phyloP scores from a whole-genome alignment of 1,140 invertebrate species.

The Drosophila sulfurigaster region DNA sequence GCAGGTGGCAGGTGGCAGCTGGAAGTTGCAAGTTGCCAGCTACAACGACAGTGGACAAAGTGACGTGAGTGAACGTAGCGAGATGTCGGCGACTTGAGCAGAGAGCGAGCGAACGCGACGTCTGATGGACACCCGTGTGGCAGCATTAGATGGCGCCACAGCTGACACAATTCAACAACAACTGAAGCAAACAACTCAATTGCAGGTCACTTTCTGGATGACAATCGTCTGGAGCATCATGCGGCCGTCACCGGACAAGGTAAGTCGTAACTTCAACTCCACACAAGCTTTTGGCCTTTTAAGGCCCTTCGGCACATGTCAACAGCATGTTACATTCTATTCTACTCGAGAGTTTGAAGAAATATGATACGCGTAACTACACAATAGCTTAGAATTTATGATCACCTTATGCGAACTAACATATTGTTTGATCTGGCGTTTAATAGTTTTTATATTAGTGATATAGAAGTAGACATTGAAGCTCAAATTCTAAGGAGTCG shows the following conservation, averaged over 20 bases:
- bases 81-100: conserved; percentile 48
- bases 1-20: conserved; percentile 37
- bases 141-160: conserved; percentile 74
- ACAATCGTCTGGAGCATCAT: conserved; percentile 83
- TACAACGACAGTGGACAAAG: conserved; percentile 55
- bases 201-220: conserved; percentile 84
- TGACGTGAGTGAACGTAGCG: conserved; percentile 75
- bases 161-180: conserved; percentile 59
- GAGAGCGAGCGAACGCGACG: conserved; percentile 18
- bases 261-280: conserved; percentile 46
- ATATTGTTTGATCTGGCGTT: too few relatives aligned
- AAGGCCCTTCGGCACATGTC: conserved; percentile 17
- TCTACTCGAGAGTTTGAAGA: not conserved
- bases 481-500: too few relatives aligned
- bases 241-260: conserved; percentile 73
- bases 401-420: not conserved
- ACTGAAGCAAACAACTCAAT: conserved; percentile 79
- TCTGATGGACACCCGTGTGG: conserved; percentile 74
- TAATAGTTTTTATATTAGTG: too few relatives aligned
- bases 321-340: conserved; percentile 1
- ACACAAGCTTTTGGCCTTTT: conserved; percentile 23
- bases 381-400: not conserved
- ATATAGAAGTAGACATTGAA: too few relatives aligned
- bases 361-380: not conserved
- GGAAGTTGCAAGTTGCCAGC: conserved; percentile 23